phyloP scores from a whole-genome alignment of 1,140 invertebrate species.

The Nebria ingens region DNA sequence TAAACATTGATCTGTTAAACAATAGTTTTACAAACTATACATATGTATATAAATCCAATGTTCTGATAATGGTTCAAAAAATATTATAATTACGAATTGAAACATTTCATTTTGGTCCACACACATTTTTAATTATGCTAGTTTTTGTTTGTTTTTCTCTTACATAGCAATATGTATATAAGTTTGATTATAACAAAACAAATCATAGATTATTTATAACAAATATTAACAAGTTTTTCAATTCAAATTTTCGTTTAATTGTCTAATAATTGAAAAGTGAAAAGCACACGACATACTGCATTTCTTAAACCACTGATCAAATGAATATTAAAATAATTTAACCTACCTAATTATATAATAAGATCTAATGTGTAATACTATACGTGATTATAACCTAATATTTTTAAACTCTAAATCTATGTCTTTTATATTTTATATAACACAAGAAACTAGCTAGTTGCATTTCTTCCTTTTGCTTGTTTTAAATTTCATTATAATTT shows the following conservation, averaged over 20 bases:
- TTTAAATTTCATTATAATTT: background rate
- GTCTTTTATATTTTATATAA: background rate
- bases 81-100: background rate
- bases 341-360: background rate
- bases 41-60: background rate
- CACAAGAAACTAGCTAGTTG: background rate
- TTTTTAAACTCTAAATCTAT: background rate
- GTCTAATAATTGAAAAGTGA: too few relatives aligned
- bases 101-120: conserved; percentile 1
- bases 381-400: background rate
- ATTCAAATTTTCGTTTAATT: too few relatives aligned
- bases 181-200: background rate
- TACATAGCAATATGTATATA: background rate
- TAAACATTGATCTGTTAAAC: background rate
- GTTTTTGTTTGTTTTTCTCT: background rate
- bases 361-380: background rate
- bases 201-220: background rate
- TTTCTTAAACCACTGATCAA: background rate
- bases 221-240: too few relatives aligned
- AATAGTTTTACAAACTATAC: background rate
- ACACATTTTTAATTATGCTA: background rate
- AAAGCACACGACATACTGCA: background rate
- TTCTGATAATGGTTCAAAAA: background rate
- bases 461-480: too few relatives aligned
- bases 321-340: background rate